Evolutionary conservation across 2,113 vertebrate species (phyloP).

Genomic region (Panthera leo): DNA sequence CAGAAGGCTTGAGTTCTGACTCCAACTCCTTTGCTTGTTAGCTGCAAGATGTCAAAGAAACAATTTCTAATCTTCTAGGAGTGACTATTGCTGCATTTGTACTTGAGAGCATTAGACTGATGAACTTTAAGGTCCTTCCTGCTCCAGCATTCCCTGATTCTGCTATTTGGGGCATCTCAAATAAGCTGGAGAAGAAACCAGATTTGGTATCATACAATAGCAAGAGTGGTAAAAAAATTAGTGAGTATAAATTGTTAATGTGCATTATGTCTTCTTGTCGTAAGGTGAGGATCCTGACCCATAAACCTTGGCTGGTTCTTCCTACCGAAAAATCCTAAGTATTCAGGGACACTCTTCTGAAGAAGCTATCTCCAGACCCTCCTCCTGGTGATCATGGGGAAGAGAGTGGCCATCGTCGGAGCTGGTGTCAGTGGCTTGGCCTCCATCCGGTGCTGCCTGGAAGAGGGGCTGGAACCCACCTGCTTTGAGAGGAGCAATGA

Average conservation of each 20-base stretch:
- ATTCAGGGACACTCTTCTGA: not conserved
- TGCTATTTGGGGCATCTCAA: not conserved
- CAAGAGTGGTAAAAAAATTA: not conserved
- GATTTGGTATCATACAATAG: not conserved
- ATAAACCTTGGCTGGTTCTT: not conserved
- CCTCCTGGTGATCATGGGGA: constrained; percentile 49
- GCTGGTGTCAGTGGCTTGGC: constrained; percentile 86
- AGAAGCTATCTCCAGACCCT: not conserved
- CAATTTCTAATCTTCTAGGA: not conserved
- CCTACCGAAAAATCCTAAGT: not conserved
- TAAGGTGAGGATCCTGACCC: not conserved
- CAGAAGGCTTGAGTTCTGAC: not conserved
- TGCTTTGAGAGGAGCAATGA: constrained; percentile 87
- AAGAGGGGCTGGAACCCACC: constrained; percentile 87
- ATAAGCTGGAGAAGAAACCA: not conserved
- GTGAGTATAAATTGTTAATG: not conserved
- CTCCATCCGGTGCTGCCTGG: constrained; percentile 85
- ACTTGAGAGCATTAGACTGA: not conserved
- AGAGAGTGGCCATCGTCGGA: constrained; percentile 85
- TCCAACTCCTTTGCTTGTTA: not conserved
- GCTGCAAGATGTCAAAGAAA: not conserved
- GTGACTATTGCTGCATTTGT: not conserved
- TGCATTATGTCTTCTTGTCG: not conserved
- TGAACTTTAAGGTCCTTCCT: not conserved
- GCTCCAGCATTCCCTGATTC: not conserved